These are phyloP conservation scores for Lathronympha strigana DNA, from an alignment of 2,888 invertebrate species.

Conservation along the genomic window DNA sequence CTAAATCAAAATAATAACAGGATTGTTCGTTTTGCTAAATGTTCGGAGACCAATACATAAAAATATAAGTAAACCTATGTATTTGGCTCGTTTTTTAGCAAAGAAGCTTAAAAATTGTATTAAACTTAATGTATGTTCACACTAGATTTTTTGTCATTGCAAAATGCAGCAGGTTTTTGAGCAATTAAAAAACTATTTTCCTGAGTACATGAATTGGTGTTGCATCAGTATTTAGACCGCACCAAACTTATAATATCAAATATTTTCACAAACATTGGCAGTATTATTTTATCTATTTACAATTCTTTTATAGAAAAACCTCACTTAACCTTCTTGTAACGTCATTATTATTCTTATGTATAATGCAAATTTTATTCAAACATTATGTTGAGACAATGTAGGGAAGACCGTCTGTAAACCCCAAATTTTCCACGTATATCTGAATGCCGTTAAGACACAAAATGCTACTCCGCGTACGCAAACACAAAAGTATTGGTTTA, in stretches of 20 bases:
- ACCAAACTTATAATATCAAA: neutral
- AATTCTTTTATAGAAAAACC: constrained; percentile 24
- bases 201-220: neutral
- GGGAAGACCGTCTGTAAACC: neutral
- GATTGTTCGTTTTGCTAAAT: too few relatives aligned
- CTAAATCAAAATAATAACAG: too few relatives aligned
- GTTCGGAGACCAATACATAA: too few relatives aligned
- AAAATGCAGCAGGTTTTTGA: too few relatives aligned
- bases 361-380: constrained; percentile 18
- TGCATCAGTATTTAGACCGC: neutral
- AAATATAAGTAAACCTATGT: too few relatives aligned
- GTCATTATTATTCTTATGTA: constrained; percentile 10
- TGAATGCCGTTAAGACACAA: too few relatives aligned
- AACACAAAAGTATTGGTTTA: neutral
- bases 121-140: too few relatives aligned
- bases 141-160: too few relatives aligned
- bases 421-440: neutral
- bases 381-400: neutral
- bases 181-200: neutral
- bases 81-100: too few relatives aligned
- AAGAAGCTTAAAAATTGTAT: too few relatives aligned
- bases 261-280: constrained; percentile 34
- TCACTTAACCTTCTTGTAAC: constrained; percentile 6
- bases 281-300: constrained; percentile 37
- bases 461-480: too few relatives aligned